Evolutionary conservation across 1,140 invertebrate genomes (phyloP), one percentile per base, ranked within the genome.

Genomic region (Teleopsis dalmanni): DNA sequence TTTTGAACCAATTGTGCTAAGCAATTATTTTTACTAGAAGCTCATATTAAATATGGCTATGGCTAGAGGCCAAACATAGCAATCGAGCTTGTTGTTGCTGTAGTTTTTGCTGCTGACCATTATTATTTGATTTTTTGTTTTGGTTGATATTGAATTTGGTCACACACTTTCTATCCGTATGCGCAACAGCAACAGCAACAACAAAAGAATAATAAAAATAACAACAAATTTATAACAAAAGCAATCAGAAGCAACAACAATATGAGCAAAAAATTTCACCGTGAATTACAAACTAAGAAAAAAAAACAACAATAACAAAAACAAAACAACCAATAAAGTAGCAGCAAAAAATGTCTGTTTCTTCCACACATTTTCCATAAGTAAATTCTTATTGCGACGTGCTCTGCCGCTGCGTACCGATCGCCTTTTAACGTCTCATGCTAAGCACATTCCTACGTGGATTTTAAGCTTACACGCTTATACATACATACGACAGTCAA

Each of bases 131-230:
- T 42, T 36, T 40, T 19, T 27, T 37, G 45, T 41, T 43, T 18
- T 22, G 18, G 37, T 7, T 33, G 31, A 11, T 46, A 26, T 47
- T 52, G 19, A 34, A 49, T 53, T 53, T 57, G 56, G 56, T 51
- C 51, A 47, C 48, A 56, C 50, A 57, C 56, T 57, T 57, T 57
- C 56, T 56, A 56, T 55, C 56, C 54, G 53, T 53, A n/a, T n/a
- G n/a, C n/a, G n/a, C n/a, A n/a, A n/a, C n/a, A n/a, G n/a, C n/a
- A n/a, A n/a, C n/a, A n/a, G n/a, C n/a, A n/a, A n/a, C n/a, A n/a
- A n/a, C n/a, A n/a, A n/a, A n/a, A n/a, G n/a, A n/a, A n/a, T n/a
- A n/a, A n/a, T n/a, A n/a, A n/a, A n/a, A n/a, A n/a, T n/a, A n/a
- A n/a, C n/a, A n/a, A n/a, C n/a, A n/a, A n/a, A n/a, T n/a, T 53